Conservation (phyloP, 1,140 invertebrate species). For the Arctopsyche grandis region DNA sequence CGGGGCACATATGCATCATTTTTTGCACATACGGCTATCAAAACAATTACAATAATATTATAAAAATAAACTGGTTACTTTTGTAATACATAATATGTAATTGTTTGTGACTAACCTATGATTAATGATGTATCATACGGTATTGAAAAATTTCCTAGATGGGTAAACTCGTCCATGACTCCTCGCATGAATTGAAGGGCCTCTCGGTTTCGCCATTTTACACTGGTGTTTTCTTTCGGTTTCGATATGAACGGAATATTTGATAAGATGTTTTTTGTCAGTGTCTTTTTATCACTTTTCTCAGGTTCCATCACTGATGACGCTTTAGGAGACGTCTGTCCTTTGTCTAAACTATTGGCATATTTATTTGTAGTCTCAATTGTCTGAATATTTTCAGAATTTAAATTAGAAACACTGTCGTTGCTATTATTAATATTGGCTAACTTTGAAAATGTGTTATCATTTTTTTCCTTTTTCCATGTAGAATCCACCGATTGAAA, state of each 20-base stretch:
- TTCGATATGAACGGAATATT: slow-evolving; percentile 61
- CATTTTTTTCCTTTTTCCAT: neutral
- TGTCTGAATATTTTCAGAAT: neutral
- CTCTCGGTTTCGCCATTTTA: slow-evolving; percentile 75
- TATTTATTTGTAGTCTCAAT: neutral
- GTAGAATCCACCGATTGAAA: slow-evolving; percentile 33
- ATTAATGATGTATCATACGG: slow-evolving; percentile 87
- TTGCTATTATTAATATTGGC: neutral
- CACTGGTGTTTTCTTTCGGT: slow-evolving; percentile 67
- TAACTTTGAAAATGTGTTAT: neutral
- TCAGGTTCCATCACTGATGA: slow-evolving; percentile 45
- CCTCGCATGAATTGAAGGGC: slow-evolving; percentile 95
- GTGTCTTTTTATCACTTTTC: slow-evolving; percentile 21
- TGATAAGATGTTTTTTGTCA: slow-evolving; percentile 60
- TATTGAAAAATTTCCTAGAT: slow-evolving; percentile 90
- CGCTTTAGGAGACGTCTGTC: slow-evolving; percentile 33
- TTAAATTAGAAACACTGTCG: slow-evolving; percentile 11
- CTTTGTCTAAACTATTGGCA: slow-evolving; percentile 16
- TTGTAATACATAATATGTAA: neutral
- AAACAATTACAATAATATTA: slow-evolving; percentile 17
- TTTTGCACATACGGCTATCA: slow-evolving; percentile 79
- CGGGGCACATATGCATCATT: slow-evolving; percentile 94
- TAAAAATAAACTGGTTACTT: no score
- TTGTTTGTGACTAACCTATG: slow-evolving; percentile 66
- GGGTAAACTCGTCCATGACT: slow-evolving; percentile 99